Conservation (phyloP, 2,888 invertebrate genomes). For the Xestia c-nigrum region DNA sequence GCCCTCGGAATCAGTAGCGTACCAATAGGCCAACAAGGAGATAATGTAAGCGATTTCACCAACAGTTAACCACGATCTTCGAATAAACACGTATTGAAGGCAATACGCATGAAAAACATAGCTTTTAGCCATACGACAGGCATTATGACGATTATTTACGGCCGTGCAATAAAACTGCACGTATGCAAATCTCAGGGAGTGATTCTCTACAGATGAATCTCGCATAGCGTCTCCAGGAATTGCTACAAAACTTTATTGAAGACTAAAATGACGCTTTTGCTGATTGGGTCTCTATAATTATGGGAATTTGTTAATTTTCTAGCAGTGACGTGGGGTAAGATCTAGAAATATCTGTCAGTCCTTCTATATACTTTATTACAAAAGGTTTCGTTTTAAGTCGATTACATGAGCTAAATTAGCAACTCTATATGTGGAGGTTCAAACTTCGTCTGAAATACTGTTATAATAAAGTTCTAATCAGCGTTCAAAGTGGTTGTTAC, state of each 20-base stretch:
- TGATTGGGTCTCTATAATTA: background rate
- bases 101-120: slow-evolving; percentile 60
- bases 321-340: background rate
- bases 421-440: too few species aligned
- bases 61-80: slow-evolving; percentile 66
- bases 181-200: slow-evolving; percentile 80
- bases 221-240: slow-evolving; percentile 73
- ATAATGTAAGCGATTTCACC: slow-evolving; percentile 69
- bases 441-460: too few species aligned
- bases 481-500: too few species aligned
- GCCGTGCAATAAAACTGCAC: slow-evolving; percentile 75
- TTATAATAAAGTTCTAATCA: too few species aligned
- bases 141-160: slow-evolving; percentile 73
- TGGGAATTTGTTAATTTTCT: background rate
- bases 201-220: slow-evolving; percentile 79
- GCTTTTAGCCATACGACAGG: slow-evolving; percentile 66
- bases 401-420: too few species aligned
- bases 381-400: background rate
- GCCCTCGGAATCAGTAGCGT: slow-evolving; percentile 37
- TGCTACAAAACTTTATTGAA: slow-evolving; percentile 66
- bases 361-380: background rate
- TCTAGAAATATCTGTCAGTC: background rate
- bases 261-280: slow-evolving; percentile 74
- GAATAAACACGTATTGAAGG: slow-evolving; percentile 54
- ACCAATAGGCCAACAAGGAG: slow-evolving; percentile 45